Evolutionary conservation across 2,113 vertebrate species (phyloP), one percentile per base, ranked within the genome.

Genomic region (Myanophis thanlyinensis): DNA sequence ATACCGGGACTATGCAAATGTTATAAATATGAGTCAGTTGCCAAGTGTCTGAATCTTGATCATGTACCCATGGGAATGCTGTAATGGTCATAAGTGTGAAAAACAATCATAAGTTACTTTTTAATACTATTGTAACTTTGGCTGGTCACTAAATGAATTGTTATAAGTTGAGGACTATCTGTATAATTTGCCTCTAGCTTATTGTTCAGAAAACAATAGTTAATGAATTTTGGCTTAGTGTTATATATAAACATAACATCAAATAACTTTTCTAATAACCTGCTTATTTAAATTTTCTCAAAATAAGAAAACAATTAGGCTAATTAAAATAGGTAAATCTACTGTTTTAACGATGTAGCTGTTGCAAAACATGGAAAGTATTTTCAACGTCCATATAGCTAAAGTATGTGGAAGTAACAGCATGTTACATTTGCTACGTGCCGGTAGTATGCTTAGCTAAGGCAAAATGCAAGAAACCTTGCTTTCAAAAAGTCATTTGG

Each of bases 401-500:
- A 49, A 30, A 52, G 35, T 27, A 48, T 35, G 80, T 85, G 22
- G 48, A 40, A 53, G 25, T n/a, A 30, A 52, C 35, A 53, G 13
- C 2, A 49, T 59, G 46, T 22, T 54, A 48, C 30, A 59, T 27
- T 53, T 73, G 12, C 25, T 62, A 11, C 25, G 12, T 90, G 1
- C 15, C 30, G 85, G 3, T 5, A 18, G 8, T 54, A 12, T 30
- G 49, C 23, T 73, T 44, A 5, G 48, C 52, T 67, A 46, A 27
- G 44, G 54, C 35, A 12, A 46, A 22, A 51, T 27, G 85, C 15
- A 27, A 54, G 10, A 15, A 44, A 22, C 12, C 48, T 91, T 86
- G 91, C 94, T 91, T 91, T 2, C 4, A 1, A 51, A 54, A 59
- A 0, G 91, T 92, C 6, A 0, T 53, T 92, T 95, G 92, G 88